Evolutionary conservation across 2,797 vertebrate species (phyloP), one percentile per base, ranked within the genome.

Genomic region (Bovichtus diacanthus): DNA sequence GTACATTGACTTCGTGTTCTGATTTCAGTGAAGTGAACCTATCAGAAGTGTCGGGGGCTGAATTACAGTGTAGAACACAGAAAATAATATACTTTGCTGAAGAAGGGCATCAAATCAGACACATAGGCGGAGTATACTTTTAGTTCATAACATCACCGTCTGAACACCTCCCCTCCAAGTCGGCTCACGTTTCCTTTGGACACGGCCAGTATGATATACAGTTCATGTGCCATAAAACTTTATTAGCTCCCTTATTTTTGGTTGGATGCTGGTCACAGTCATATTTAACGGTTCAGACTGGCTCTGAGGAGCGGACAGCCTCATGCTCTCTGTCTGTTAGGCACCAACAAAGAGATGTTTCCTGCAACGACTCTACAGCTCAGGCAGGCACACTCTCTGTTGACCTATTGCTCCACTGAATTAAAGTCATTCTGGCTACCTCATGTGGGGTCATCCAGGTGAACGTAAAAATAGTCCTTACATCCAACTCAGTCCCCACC

Each of bases 31-130:
- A 78, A 50, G 65, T 70, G 25, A 67, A 61, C 55, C 34, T n/a
- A 25, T 70, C n/a, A 70, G 10, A 73, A 67, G 43, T 50, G 58
- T 44, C 21, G 31, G 63, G 68, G 50, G 74, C 61, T 55, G 59
- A 82, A 87, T 87, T 86, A 90, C 87, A 90, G 88, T 85, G 84
- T 83, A 84, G 23, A 75, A 76, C 80, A 87, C 70, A 85, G 66
- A 41, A 76, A 74, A 81, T 46, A 39, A 80, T 77, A 85, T 74
- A 77, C 25, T 86, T 87, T 68, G 59, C 73, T 82, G 88, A 53
- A 80, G 58, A 77, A 70, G 21, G 49, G 25, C 55, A 54, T 76
- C 55, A 73, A 81, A 87, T 82, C 64, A 78, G 77, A 85, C 62
- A 81, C 68, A 56, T 51, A 34, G 58, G 65, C 74, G 74, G 78